Percentiles rank a stretch among this genome's conserved stretches.
These are phyloP conservation scores for Orius insidiosus DNA, from an alignment of 1,140 invertebrate species.

Conservation along the genomic window DNA sequence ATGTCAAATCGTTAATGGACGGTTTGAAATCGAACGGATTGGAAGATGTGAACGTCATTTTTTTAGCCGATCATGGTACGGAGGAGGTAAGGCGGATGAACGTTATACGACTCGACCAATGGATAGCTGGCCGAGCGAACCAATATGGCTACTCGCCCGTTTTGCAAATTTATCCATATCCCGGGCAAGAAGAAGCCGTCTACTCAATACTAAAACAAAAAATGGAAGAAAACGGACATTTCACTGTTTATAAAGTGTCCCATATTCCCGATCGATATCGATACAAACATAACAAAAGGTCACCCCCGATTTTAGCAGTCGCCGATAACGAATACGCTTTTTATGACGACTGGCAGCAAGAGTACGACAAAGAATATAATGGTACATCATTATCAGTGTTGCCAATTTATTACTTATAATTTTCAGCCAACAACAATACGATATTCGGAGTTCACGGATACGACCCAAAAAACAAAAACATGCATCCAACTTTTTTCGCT, in stretches of 20 bases:
- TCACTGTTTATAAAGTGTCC: slow-evolving; percentile 36
- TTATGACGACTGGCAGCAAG: slow-evolving; percentile 28
- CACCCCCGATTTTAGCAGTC: slow-evolving; percentile 37
- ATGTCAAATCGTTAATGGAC: slow-evolving; percentile 37
- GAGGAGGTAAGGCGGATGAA: slow-evolving; percentile 29
- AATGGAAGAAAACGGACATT: slow-evolving; percentile 26
- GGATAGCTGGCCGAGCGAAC: slow-evolving; percentile 28
- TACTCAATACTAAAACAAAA: slow-evolving; percentile 35
- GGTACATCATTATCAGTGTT: too few relatives aligned
- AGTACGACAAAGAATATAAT: slow-evolving; percentile 10
- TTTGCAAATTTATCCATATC: slow-evolving; percentile 31
- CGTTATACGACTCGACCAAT: slow-evolving; percentile 39
- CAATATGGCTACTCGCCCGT: slow-evolving; percentile 28
- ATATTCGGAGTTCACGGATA: too few relatives aligned
- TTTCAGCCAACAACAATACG: too few relatives aligned
- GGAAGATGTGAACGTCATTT: slow-evolving; percentile 42
- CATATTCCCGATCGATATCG: slow-evolving; percentile 38
- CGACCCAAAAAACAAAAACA: too few relatives aligned
- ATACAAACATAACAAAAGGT: slow-evolving; percentile 36
- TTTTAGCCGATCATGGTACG: slow-evolving; percentile 65
- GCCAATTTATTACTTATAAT: too few relatives aligned
- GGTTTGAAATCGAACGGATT: slow-evolving; percentile 31
- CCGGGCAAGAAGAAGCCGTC: slow-evolving; percentile 28
- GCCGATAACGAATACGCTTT: slow-evolving; percentile 39
- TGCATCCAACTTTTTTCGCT: too few relatives aligned